A percentile compares a stretch with the other conserved stretches of the same genome.
phyloP scores from a whole-genome alignment of 2,888 invertebrate genomes.

The Lissonota sp. region DNA sequence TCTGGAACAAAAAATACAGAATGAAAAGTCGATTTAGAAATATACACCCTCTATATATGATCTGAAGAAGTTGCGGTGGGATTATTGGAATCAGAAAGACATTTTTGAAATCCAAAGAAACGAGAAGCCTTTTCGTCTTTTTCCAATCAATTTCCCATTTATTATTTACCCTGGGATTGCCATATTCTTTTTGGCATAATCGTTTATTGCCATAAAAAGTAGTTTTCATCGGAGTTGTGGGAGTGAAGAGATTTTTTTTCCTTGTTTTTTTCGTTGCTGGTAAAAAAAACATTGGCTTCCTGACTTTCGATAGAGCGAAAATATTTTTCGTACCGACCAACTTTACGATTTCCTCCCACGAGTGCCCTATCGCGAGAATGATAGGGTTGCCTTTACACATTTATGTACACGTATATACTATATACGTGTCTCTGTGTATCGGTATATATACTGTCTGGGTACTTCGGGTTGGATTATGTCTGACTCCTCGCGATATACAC shows the following conservation, averaged over 20 bases:
- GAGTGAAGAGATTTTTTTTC: neutral
- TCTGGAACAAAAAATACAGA: neutral
- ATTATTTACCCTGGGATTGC: no score
- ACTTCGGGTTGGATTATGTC: conserved; percentile 41
- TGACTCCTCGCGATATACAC: conserved; percentile 35
- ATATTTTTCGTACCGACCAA: conserved; percentile 61
- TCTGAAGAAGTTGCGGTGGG: no score
- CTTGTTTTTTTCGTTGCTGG: neutral
- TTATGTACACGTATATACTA: neutral
- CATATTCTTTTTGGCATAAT: no score
- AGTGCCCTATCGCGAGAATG: conserved; percentile 32
- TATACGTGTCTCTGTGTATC: no score
- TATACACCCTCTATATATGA: no score
- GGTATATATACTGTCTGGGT: conserved; percentile 7
- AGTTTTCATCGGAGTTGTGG: neutral
- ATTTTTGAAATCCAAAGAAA: no score
- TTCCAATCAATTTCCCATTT: no score
- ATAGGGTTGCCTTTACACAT: conserved; percentile 17
- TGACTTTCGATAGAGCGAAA: conserved; percentile 48
- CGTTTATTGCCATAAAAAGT: neutral
- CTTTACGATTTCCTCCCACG: conserved; percentile 51
- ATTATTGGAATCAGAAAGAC: no score
- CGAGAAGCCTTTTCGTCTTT: no score
- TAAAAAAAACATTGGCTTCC: neutral
- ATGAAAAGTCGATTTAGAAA: no score